These are phyloP conservation scores for Eurois occulta DNA, from an alignment of 2,888 invertebrate species.

Conservation along the genomic window DNA sequence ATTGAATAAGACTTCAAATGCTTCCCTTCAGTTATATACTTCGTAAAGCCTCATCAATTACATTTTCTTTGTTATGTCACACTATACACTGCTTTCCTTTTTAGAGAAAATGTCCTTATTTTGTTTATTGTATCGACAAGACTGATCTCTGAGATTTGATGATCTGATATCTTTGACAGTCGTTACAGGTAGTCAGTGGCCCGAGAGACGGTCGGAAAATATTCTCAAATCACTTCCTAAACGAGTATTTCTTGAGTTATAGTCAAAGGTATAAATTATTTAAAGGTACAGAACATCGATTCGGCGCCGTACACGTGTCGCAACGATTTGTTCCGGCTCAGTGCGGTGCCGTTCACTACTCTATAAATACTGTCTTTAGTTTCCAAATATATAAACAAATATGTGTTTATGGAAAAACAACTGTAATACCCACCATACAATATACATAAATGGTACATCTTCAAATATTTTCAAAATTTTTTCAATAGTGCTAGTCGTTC, in stretches of 20 bases:
- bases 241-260: slow-evolving; percentile 8
- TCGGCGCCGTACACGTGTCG: slow-evolving; percentile 22
- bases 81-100: not conserved
- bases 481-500: not conserved
- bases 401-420: not conserved
- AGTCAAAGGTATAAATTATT: slow-evolving; percentile 31
- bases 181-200: too few relatives aligned
- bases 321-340: slow-evolving; percentile 30
- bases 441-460: not conserved
- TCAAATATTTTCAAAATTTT: not conserved
- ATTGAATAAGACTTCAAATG: slow-evolving; percentile 12
- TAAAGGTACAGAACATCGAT: slow-evolving; percentile 30
- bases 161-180: too few relatives aligned
- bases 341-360: slow-evolving; percentile 32
- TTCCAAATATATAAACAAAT: not conserved
- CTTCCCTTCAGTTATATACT: not conserved
- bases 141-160: not conserved
- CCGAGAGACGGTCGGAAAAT: too few relatives aligned
- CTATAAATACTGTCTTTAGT: not conserved
- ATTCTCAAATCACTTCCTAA: slow-evolving; percentile 15
- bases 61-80: not conserved
- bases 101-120: not conserved
- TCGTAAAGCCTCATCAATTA: not conserved
- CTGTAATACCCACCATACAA: not conserved
- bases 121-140: not conserved